A percentile compares a stretch with the other conserved stretches of the same genome.
phyloP scores from a whole-genome alignment of 2,113 vertebrate genomes.

The Thalassoma bifasciatum region DNA sequence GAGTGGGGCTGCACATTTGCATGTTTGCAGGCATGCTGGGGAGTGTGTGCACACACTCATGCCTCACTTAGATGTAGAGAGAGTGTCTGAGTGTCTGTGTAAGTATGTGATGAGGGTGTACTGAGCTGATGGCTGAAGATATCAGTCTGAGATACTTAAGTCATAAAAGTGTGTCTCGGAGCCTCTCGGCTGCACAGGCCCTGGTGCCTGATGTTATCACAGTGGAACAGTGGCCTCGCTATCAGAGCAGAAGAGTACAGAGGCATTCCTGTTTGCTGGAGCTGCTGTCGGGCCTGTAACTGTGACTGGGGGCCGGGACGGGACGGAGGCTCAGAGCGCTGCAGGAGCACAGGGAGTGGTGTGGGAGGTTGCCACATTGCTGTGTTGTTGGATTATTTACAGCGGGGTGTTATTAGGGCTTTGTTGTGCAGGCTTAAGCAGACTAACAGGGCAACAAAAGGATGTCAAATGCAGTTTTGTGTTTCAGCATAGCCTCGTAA shows the following conservation, averaged over 20 bases:
- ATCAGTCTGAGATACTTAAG: constrained; percentile 75
- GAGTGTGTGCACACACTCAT: background rate
- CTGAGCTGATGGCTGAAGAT: constrained; percentile 78
- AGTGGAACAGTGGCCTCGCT: constrained; percentile 71
- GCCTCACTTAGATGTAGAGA: background rate
- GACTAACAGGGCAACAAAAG: constrained; percentile 32
- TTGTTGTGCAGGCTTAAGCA: constrained; percentile 25
- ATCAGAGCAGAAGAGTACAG: constrained; percentile 71
- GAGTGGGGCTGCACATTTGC: background rate
- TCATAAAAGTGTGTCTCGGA: constrained; percentile 80
- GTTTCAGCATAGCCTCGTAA: constrained; percentile 18
- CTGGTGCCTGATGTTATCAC: constrained; percentile 85
- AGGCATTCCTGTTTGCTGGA: constrained; percentile 76
- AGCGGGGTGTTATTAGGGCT: constrained; percentile 40
- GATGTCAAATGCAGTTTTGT: constrained; percentile 24
- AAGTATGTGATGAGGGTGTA: constrained; percentile 67
- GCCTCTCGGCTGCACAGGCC: constrained; percentile 73
- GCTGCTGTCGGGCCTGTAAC: constrained; percentile 46
- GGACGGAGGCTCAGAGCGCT: constrained; percentile 2
- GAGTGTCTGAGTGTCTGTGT: constrained; percentile 55
- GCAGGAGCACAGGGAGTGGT: constrained; percentile 40
- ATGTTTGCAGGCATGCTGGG: background rate
- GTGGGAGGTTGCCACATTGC: constrained; percentile 41
- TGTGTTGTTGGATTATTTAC: constrained; percentile 61
- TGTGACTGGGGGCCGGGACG: constrained; percentile 15